Evolutionary conservation across 2,113 vertebrate species (phyloP).

Genomic region (Gasterosteus nipponicus): DNA sequence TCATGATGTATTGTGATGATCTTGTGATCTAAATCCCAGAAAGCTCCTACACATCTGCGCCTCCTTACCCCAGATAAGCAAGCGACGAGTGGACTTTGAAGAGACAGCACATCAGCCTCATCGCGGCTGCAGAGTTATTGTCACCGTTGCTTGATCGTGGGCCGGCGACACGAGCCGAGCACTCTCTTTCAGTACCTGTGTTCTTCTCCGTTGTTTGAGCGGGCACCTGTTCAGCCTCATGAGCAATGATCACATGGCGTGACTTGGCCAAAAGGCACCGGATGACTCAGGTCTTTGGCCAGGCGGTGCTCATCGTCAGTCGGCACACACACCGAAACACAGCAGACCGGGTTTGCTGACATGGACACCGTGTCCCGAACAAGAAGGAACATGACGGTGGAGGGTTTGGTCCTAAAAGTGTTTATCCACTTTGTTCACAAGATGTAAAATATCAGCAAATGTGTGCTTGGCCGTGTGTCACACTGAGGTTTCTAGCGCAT

Average conservation of each 20-base stretch:
- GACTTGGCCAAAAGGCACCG: slow-evolving; percentile 58
- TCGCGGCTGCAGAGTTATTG: neutral
- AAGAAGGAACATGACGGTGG: neutral
- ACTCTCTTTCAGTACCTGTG: slow-evolving; percentile 11
- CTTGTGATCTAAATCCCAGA: slow-evolving; percentile 33
- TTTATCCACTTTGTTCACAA: slow-evolving; percentile 2
- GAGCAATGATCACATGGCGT: slow-evolving; percentile 57
- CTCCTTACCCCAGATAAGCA: slow-evolving; percentile 19
- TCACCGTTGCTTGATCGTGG: neutral
- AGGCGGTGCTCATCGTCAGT: slow-evolving; percentile 62
- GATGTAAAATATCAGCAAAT: slow-evolving; percentile 7
- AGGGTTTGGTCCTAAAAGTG: neutral
- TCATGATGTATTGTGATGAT: slow-evolving; percentile 41
- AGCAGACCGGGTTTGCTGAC: slow-evolving; percentile 42
- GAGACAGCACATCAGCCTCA: neutral
- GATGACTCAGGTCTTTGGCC: slow-evolving; percentile 74
- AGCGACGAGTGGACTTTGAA: neutral
- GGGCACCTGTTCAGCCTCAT: slow-evolving; percentile 60
- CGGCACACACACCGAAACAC: slow-evolving; percentile 48
- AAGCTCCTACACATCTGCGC: slow-evolving; percentile 34
- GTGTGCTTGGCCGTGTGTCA: slow-evolving; percentile 21
- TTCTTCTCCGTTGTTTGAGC: slow-evolving; percentile 22
- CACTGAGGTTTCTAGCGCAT: slow-evolving; percentile 22
- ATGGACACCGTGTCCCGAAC: slow-evolving; percentile 27
- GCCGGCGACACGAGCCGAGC: neutral